Evolutionary conservation across 1,140 invertebrate species (phyloP), one percentile per base, ranked within the genome.

Genomic region (Magallana gigas): DNA sequence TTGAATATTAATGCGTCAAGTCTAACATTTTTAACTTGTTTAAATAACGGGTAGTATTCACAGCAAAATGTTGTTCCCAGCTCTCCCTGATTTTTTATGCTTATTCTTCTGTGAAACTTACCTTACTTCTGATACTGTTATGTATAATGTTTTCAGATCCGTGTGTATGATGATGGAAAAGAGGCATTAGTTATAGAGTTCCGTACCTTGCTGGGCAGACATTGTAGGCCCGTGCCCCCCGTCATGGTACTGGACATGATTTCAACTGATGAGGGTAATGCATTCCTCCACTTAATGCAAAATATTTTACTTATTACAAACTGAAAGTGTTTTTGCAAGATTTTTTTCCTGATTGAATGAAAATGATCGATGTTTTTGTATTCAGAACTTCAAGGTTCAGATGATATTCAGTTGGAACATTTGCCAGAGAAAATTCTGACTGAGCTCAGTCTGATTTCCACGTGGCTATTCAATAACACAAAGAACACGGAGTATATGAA

Each of bases 171-270:
- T 92, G 96, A 96, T 92, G 97, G 97, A 57, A 96, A 96, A 87
- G 95, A 97, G 90, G 96, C 96, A 86, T 94, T 99, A 48, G 97
- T 98, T 92, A 96, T 96, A 89, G 98, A 99, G 93, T 99, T 99
- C 94, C 97, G 97, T 91, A 97, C 97, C 91, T 95, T 98, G 82
- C 94, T 99, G 14, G 96, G 96, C 85, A 96, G 97, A 87, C 97
- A 99, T 95, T 98, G 98, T 91, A 97, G 97, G 91, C 97, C 98
- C 6, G 95, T 99, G 57, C 96, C 98, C 57, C 97, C 98, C 0
- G 97, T 98, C 8, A 96, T 97, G 82, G 95, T 99, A 36, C 94
- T 98, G 91, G 98, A 98, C 95, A 95, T 98, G 85, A 97, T 98
- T 81, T 96, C 96, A 88, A 96, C 96, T 76, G 97, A 98, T 94